Evolutionary conservation across 2,797 vertebrate species (phyloP).

Genomic region (Cuculus canorus): DNA sequence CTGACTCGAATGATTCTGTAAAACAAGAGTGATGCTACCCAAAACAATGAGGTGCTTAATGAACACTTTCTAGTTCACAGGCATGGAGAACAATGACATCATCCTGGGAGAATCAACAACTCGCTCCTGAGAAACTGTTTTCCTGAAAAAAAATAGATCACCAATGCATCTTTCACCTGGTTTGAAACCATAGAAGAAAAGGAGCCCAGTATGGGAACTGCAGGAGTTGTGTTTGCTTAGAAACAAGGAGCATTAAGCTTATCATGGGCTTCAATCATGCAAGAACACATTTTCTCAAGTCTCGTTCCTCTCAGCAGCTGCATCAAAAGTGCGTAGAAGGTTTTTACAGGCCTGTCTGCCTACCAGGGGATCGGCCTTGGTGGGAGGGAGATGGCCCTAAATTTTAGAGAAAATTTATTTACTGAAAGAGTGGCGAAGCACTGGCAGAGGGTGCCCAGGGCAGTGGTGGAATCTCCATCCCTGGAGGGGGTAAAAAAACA

Average conservation of each 20-base stretch:
- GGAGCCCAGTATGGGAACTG: background rate
- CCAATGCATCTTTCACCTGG: background rate
- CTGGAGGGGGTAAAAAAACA: too few species aligned
- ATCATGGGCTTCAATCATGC: background rate
- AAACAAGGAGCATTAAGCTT: background rate
- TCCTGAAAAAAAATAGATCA: background rate
- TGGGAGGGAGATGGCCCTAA: background rate
- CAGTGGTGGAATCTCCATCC: too few species aligned
- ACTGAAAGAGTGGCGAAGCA: too few species aligned
- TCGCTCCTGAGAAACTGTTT: background rate
- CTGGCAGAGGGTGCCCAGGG: too few species aligned
- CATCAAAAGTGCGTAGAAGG: background rate
- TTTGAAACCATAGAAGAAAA: background rate
- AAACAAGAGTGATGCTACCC: background rate
- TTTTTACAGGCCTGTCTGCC: background rate
- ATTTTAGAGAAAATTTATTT: too few species aligned
- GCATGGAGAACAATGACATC: background rate
- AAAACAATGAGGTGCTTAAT: background rate
- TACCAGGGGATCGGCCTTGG: background rate
- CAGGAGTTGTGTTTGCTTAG: background rate
- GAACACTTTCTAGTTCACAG: background rate
- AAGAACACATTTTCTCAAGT: background rate
- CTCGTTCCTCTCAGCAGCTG: background rate
- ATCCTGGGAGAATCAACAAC: background rate
- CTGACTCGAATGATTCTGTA: background rate